Evolutionary conservation across 1,140 invertebrate species (phyloP), one percentile per base, ranked within the genome.

Genomic region (Batillaria attramentaria): DNA sequence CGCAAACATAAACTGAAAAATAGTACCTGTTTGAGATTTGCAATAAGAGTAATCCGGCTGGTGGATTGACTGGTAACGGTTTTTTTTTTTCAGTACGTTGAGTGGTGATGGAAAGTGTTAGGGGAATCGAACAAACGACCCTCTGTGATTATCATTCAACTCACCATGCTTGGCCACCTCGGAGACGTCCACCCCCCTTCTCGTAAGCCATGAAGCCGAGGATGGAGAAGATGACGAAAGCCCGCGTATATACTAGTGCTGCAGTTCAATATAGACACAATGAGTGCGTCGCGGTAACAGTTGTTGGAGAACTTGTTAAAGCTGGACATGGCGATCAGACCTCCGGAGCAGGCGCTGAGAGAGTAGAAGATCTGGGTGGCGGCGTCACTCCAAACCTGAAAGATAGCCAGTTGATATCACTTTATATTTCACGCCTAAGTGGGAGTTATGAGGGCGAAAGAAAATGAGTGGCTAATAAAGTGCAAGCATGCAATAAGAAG

Each of bases 201-300:
- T 89, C 87, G 28, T 83, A 68, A 0, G 89, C 90, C 84, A 90
- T 90, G 77, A 89, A 90, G n/a, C 98, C 98, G 76, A 99, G 96
- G 31, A 99, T 96, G 0, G 97, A 97, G 89, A 99, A 99, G 13
- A 99, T 97, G 3, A 99, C 98, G 68, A 99, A n/a, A 95, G 0
- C 97, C 98, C 76, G 98, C 98, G 89, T 99, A 99, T 94, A 99
- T 96, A 8, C 97, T 99, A 0, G 98, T 99, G 72, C 95, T 94
- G 87, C 97, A 98, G 89, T 99, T 99, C 16, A 97, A 97, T 54
- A 98, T 89, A 35, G 97, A 97, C 10, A 99, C 97, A 90, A 97
- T 95, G 10, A 99, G 93, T 0, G 97, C 96, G 91, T 99, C 98
- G 78, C 90, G 84, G 77, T 86, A 85, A 82, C 97, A 95, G 85